Evolutionary conservation across 2,797 vertebrate species (phyloP), one percentile per base, ranked within the genome.

Genomic region (Chaetophractus vellerosus): DNA sequence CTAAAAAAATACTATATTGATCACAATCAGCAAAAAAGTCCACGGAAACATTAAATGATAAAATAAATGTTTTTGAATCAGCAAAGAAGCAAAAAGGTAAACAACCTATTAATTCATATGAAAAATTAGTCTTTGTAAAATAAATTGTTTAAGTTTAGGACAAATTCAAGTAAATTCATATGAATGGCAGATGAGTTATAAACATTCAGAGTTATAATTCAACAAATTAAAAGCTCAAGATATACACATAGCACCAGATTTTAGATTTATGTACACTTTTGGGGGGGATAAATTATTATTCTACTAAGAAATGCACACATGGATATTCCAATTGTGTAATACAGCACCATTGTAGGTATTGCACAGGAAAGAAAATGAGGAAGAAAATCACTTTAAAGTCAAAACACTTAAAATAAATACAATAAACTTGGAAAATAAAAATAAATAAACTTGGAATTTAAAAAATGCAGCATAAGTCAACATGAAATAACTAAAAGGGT

Each of bases 221-320:
- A 97, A 88, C 92, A 90, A 97, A 85, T 96, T 91, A 96, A 98
- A 98, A 98, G 78, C 93, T 97, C 98, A 98, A 99, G 98, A 99
- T 99, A 99, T 99, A 99, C 98, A 99, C 64, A 99, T 97, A 99
- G 96, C 98, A 97, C 98, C 87, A 97, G 7, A 9, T 95, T 95
- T 97, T 59, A 94, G 93, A 97, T 75, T 93, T 97, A 95, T 96
- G 96, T 97, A 96, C 97, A 98, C 93, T 95, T 93, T 96, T 93
- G 26, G 24, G 72, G 86, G 92, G 85, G 61, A 87, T 87, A 96
- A 94, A 96, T 79, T 83, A 89, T 75, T 78, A 96, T 88, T 97
- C 95, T 83, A 82, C 83, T 94, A 0, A 76, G 96, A 97, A 97
- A 97, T 66, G 61, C 71, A 59, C 86, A 68, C 19, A 0, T 28